These are phyloP conservation scores for Hydropotes inermis DNA, from an alignment of 2,113 vertebrate species.

Conservation along the genomic window DNA sequence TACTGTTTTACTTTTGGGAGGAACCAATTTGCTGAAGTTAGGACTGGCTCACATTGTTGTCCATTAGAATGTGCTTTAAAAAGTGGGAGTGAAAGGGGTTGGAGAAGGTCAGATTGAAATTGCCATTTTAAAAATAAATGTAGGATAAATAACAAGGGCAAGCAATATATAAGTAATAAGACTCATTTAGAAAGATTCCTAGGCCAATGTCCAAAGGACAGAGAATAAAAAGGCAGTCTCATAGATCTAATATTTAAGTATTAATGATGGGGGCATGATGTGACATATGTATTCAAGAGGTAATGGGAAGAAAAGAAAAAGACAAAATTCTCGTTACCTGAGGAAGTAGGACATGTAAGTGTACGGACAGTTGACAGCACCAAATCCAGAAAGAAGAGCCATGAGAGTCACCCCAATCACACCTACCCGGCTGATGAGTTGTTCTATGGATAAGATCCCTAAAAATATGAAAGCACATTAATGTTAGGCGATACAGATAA, in stretches of 20 bases:
- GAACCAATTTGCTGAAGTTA: background rate
- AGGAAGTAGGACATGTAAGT: constrained; percentile 99
- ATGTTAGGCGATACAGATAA: background rate
- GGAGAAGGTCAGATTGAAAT: background rate
- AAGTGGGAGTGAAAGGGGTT: background rate
- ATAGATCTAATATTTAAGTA: background rate
- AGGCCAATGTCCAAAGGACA: background rate
- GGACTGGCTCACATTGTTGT: background rate
- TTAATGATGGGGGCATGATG: background rate
- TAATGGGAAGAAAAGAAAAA: background rate
- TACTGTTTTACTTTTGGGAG: background rate
- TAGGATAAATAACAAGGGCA: background rate
- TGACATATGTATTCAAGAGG: background rate
- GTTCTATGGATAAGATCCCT: constrained; percentile 98
- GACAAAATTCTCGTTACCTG: constrained; percentile 83
- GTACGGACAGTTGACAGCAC: constrained; percentile 98
- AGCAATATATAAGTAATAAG: background rate
- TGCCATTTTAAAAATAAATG: background rate
- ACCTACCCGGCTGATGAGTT: constrained; percentile 97
- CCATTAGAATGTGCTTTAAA: background rate
- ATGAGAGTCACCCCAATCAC: constrained; percentile 98
- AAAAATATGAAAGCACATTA: constrained; percentile 26
- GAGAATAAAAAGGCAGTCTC: background rate
- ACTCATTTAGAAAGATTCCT: background rate
- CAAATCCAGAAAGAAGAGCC: constrained; percentile 98